phyloP scores from a whole-genome alignment of 2,888 invertebrate genomes.

The Folsomia manolachei region DNA sequence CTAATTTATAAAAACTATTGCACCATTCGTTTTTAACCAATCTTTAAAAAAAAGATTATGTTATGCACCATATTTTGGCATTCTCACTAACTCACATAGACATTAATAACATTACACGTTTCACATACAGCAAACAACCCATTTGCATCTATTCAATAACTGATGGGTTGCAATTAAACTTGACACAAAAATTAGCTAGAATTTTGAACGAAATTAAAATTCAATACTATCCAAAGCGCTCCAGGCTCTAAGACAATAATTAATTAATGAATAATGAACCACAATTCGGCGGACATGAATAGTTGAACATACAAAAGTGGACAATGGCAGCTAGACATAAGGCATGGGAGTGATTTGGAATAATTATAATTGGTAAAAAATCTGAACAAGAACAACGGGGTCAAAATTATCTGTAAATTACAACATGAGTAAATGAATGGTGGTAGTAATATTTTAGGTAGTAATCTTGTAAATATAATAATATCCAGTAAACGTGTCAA shows the following conservation, averaged over 20 bases:
- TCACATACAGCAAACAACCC: too few species aligned
- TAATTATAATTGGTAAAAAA: neutral
- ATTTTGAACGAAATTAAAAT: neutral
- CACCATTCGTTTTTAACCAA: too few species aligned
- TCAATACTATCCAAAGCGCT: neutral
- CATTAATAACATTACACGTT: too few species aligned
- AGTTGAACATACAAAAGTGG: neutral
- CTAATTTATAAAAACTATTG: too few species aligned
- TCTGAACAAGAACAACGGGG: neutral
- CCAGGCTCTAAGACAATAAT: neutral
- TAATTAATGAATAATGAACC: too few species aligned
- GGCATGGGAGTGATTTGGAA: neutral
- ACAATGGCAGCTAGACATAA: neutral
- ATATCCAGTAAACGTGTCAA: neutral
- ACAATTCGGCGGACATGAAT: neutral
- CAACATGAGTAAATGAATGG: neutral
- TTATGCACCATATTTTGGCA: neutral
- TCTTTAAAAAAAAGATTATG: too few species aligned
- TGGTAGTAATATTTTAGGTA: neutral
- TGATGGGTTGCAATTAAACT: too few species aligned
- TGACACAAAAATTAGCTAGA: too few species aligned
- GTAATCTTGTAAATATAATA: too few species aligned
- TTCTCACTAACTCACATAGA: too few species aligned
- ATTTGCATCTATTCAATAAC: too few species aligned
- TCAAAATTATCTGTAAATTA: neutral